Conservation (phyloP, 2,888 invertebrate species). For the Zaprionus lineosus region DNA sequence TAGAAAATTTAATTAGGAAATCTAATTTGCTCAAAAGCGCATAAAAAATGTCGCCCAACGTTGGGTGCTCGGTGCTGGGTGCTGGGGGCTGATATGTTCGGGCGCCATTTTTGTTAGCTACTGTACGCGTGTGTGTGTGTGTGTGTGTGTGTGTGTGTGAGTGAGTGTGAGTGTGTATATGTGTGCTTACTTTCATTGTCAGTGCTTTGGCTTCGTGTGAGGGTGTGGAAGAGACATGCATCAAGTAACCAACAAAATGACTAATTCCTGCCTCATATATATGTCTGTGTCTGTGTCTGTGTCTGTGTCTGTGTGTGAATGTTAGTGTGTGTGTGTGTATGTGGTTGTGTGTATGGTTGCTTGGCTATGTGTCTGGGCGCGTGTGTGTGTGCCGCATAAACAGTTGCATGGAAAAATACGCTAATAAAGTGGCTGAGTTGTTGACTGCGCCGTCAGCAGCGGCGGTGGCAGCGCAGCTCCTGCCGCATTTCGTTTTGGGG, state of each 20-base stretch:
- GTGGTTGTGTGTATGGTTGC: slow-evolving; percentile 11
- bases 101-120: slow-evolving; percentile 64
- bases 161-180: slow-evolving; percentile 33
- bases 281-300: background rate
- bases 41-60: slow-evolving; percentile 79
- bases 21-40: slow-evolving; percentile 83
- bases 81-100: slow-evolving; percentile 23
- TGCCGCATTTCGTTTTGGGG: slow-evolving; percentile 13
- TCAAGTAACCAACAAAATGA: slow-evolving; percentile 81
- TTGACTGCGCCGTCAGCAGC: slow-evolving; percentile 38
- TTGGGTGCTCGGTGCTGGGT: background rate
- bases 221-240: slow-evolving; percentile 59
- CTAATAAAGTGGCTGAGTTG: slow-evolving; percentile 78
- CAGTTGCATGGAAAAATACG: slow-evolving; percentile 80
- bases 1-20: slow-evolving; percentile 83
- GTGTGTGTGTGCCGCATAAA: slow-evolving; percentile 64
- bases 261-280: slow-evolving; percentile 72
- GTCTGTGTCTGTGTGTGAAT: slow-evolving; percentile 15
- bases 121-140: slow-evolving; percentile 3
- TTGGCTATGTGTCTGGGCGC: slow-evolving; percentile 4
- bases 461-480: slow-evolving; percentile 11
- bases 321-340: background rate
- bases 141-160: slow-evolving; percentile 16
- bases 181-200: no score
- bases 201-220: slow-evolving; percentile 8